Conservation (phyloP, 2,113 vertebrate genomes). For the Micromys minutus region DNA sequence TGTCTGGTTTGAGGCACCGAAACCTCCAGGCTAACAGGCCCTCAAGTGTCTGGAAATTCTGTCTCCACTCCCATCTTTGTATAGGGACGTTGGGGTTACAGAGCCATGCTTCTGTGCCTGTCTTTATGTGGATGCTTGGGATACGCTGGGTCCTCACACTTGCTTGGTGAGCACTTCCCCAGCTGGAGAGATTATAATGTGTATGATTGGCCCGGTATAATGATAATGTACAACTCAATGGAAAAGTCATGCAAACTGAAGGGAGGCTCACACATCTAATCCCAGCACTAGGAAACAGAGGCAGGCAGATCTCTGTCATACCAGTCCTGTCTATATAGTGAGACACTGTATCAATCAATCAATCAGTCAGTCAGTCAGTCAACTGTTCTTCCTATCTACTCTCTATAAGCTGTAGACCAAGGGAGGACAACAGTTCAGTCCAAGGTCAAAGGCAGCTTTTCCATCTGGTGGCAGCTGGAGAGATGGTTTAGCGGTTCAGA, state of each 20-base stretch:
- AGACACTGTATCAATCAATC: neutral
- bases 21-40: neutral
- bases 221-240: neutral
- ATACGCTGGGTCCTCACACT: neutral
- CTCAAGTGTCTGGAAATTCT: no score
- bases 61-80: neutral
- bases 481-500: neutral
- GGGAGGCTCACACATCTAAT: neutral
- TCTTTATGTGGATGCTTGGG: neutral
- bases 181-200: neutral
- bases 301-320: neutral
- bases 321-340: neutral
- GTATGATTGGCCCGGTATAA: no score
- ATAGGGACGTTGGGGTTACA: no score
- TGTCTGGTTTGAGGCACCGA: neutral
- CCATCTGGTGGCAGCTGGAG: neutral
- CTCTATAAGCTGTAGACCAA: no score
- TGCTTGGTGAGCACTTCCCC: neutral
- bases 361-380: no score
- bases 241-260: neutral
- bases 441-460: neutral
- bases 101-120: neutral
- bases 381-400: accelerated
- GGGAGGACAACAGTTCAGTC: neutral
- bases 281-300: neutral